Percentiles rank a stretch among this genome's conserved stretches.
These are phyloP conservation scores for Frankliniella intonsa DNA, from an alignment of 2,888 invertebrate species.

Conservation along the genomic window DNA sequence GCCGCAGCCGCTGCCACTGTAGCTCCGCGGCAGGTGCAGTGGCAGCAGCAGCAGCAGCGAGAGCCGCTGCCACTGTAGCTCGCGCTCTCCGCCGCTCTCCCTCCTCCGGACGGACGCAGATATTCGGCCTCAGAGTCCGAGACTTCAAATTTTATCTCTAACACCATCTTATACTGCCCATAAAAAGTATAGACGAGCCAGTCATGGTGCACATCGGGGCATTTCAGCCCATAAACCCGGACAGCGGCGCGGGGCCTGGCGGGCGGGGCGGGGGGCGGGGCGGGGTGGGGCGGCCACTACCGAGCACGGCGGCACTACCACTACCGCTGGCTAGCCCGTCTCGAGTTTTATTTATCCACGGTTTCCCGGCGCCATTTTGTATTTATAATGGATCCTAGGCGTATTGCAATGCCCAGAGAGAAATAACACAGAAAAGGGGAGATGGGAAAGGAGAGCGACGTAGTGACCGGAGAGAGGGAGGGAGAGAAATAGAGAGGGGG, in stretches of 20 bases:
- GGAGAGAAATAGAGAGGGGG: neutral
- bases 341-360: conserved; percentile 4
- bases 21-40: too few relatives aligned
- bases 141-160: conserved; percentile 21
- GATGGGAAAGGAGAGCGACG: neutral
- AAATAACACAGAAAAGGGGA: neutral
- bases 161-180: conserved; percentile 17
- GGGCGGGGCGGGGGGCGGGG: neutral
- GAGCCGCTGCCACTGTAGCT: neutral
- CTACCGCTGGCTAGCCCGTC: neutral
- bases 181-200: conserved; percentile 23
- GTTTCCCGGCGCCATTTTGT: conserved; percentile 21
- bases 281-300: neutral
- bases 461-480: neutral
- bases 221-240: conserved; percentile 18
- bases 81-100: neutral
- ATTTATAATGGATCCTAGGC: conserved; percentile 5
- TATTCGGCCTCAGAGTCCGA: neutral
- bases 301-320: neutral
- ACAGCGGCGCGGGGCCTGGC: neutral
- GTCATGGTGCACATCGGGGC: conserved; percentile 13
- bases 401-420: neutral
- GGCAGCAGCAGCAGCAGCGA: too few relatives aligned
- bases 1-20: neutral
- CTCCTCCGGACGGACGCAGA: neutral